Evolutionary conservation across 1,140 invertebrate species (phyloP), one percentile per base, ranked within the genome.

Genomic region (Nephila pilipes): DNA sequence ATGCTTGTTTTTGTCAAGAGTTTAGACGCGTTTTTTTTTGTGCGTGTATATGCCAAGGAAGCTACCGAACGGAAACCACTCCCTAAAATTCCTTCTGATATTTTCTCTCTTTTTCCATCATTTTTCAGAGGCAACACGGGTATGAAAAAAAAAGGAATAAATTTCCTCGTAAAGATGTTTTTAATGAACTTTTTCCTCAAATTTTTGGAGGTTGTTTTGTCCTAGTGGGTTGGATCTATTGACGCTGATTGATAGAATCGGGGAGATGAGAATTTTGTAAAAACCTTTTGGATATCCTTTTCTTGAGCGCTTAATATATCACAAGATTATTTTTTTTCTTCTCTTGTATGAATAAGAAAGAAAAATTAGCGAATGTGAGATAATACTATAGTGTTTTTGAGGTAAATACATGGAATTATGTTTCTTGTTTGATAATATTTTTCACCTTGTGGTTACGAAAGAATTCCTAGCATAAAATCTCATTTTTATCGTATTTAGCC

Each of bases 31-130:
- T 58, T 60, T 87, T 87, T 58, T 20, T 85, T n/a, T n/a, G n/a
- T n/a, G n/a, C n/a, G 5, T 46, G 46, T 2, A 46, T 46, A 25
- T 8, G 25, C 29, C 16, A 75, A 36, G 6, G 85, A 87, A 87
- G 85, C 85, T 60, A 63, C 69, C 79, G 46, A 85, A 20, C 90
- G 81, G 90, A 85, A 92, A 46, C 90, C 90, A 75, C 90, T 92
- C 90, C 90, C 60, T 10, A 85, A 32, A 69, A 60, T 91, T 63
- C 85, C 20, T 8, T 38, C 10, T 18, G 0, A 14, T 29, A 69
- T 12, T 81, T 81, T 81, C 38, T 20, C 12, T 81, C 20, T 12
- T n/a, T 81, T 54, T n/a, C 0, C 38, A 54, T 81, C n/a, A 54
- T 81, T 81, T 55, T 81, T 55, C 80, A 16, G 69, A 54, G 36